These are phyloP conservation scores for Seladonia tumulorum DNA, from an alignment of 2,888 invertebrate species.

Conservation along the genomic window DNA sequence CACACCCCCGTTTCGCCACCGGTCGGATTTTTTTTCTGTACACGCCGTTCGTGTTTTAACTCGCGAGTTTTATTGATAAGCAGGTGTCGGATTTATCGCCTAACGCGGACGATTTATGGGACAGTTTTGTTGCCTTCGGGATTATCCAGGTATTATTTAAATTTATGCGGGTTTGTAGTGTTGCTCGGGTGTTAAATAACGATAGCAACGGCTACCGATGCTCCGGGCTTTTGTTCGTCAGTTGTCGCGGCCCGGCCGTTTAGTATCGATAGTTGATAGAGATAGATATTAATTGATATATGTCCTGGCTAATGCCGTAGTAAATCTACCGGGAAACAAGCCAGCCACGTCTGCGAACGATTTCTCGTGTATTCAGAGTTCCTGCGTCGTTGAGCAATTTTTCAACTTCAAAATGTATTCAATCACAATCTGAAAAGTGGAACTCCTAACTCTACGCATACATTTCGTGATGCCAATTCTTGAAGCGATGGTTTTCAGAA, in stretches of 20 bases:
- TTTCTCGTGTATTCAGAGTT: background rate
- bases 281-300: background rate
- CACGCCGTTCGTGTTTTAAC: conserved; percentile 22
- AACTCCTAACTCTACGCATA: background rate
- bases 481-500: background rate
- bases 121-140: conserved; percentile 39
- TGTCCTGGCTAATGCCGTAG: background rate
- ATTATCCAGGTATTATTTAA: conserved; percentile 40
- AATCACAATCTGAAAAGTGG: background rate
- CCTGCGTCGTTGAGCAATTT: background rate
- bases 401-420: background rate
- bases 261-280: background rate
- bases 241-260: background rate
- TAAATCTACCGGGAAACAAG: background rate
- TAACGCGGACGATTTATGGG: conserved; percentile 30
- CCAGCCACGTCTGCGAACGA: background rate
- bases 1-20: background rate
- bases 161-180: conserved; percentile 29
- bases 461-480: background rate
- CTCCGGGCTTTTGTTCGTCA: background rate
- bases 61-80: conserved; percentile 43
- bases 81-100: conserved; percentile 51
- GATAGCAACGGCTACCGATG: conserved; percentile 2
- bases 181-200: background rate
- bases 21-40: background rate